These are phyloP conservation scores for Mastacembelus armatus DNA, from an alignment of 2,797 vertebrate species.

Conservation along the genomic window DNA sequence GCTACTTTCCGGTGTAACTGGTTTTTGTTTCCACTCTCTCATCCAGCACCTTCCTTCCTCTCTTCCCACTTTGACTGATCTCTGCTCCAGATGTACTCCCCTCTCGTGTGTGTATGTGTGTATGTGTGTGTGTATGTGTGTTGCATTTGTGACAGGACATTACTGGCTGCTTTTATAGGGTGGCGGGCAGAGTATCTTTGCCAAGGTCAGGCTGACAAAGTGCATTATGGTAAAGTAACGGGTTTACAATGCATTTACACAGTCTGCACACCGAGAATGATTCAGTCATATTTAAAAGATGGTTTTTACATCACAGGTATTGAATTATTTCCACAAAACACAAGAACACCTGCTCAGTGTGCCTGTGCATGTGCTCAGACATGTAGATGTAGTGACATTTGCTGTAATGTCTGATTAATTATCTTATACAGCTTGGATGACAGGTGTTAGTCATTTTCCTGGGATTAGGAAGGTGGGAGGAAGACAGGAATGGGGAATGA, in stretches of 20 bases:
- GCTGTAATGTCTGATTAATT: conserved; percentile 69
- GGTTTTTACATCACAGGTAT: conserved; percentile 46
- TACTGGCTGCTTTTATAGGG: conserved; percentile 64
- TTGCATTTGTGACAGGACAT: conserved; percentile 55
- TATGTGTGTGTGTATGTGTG: conserved; percentile 19
- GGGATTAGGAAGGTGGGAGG: conserved; percentile 56
- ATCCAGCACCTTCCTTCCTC: not conserved
- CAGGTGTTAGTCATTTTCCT: conserved; percentile 69
- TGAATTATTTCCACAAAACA: conserved; percentile 49
- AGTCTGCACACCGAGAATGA: conserved; percentile 50
- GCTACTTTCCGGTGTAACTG: not conserved
- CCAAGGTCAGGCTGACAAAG: conserved; percentile 77
- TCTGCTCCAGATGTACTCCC: not conserved
- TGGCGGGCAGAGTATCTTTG: conserved; percentile 53
- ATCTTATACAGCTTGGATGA: conserved; percentile 50
- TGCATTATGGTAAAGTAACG: conserved; percentile 75
- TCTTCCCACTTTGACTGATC: not conserved
- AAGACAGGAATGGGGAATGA: conserved; percentile 22
- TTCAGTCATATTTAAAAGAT: conserved; percentile 61
- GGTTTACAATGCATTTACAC: conserved; percentile 75
- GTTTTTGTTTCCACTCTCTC: not conserved
- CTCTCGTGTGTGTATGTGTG: not conserved
- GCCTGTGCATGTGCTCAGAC: not conserved
- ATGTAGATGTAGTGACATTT: conserved; percentile 61
- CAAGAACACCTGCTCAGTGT: conserved; percentile 43